Conservation (phyloP, 2,113 vertebrate species). For the Alethe diademata region DNA sequence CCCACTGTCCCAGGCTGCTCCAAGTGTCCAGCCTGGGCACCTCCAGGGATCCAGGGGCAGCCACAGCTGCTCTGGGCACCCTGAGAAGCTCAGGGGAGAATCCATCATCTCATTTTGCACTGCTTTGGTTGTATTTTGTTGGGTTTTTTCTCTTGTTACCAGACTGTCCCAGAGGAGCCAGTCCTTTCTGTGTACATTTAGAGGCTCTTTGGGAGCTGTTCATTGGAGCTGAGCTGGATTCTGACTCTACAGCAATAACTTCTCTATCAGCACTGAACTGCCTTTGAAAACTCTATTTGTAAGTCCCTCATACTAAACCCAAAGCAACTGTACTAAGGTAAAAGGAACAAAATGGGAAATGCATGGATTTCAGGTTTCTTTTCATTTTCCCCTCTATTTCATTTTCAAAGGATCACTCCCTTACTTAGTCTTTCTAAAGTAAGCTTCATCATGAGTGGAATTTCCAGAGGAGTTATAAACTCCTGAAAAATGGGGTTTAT, state of each 20-base stretch:
- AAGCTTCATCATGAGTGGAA: neutral
- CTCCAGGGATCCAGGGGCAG: neutral
- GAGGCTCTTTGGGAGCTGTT: neutral
- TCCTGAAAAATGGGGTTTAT: constrained; percentile 40
- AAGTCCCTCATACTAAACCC: neutral
- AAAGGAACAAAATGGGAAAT: neutral
- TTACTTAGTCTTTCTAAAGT: neutral
- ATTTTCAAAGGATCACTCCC: neutral
- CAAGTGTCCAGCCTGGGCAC: neutral
- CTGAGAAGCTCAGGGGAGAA: neutral
- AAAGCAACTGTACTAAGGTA: neutral
- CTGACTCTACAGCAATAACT: neutral
- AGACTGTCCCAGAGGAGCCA: neutral
- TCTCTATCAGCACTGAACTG: neutral
- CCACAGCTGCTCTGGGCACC: neutral
- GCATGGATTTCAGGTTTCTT: neutral
- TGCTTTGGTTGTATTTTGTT: neutral
- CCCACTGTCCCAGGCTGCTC: neutral
- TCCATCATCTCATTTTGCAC: neutral
- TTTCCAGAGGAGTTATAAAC: constrained; percentile 37
- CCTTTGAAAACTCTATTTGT: neutral
- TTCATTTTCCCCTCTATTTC: neutral
- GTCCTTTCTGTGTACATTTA: neutral
- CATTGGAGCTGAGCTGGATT: neutral
- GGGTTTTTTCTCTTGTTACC: neutral